Base-by-base conservation (phyloP, 2,797 vertebrate species). In the Xiphorhynchus erythropygius region DNA sequence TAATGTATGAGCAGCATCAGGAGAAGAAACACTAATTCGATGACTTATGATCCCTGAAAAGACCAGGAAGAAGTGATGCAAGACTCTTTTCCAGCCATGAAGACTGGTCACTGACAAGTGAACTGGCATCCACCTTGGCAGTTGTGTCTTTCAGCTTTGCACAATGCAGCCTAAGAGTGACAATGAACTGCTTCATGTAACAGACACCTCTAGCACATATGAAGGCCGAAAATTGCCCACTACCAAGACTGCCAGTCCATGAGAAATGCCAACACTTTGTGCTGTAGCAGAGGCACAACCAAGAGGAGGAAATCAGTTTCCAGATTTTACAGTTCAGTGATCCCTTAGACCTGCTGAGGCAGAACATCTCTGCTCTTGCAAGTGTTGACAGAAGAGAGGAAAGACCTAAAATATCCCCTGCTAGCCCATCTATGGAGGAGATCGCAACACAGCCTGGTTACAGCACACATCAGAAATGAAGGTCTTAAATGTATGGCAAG, bases 11-110 rank as follows among this genome's bases (percentile, higher is more conserved):
- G 35, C 35, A 83, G 62, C 27, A 84, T 55, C 65, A 87, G 65
- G 10, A 94, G 78, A 68, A 83, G 37, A 82, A 93, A 89, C 55
- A 52, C 41, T 89, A 70, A 95, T 80, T 21, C 44, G 78, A 78
- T 92, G 30, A 76, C 28, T 91, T 87, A 62, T 8, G 46, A 84
- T n/a, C 59, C 33, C 42, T 84, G 73, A 88, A 81, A 91, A 75
- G 60, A 82, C 25, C 24, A 59, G 59, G n/a, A 94, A 78, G 50
- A 85, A 33, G 30, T 44, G 28, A 89, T 87, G 70, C 25, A 77
- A 78, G 8, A 33, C 2, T 62, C 13, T 28, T 50, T 91, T 57
- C 19, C 32, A 71, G 63, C 73, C 37, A 28, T 28, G 41, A 6
- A 55, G 23, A 50, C 18, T 3, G 25, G 33, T 67, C 62, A 63